Evolutionary conservation across 2,888 invertebrate species (phyloP).

Genomic region (Eilema depressum): DNA sequence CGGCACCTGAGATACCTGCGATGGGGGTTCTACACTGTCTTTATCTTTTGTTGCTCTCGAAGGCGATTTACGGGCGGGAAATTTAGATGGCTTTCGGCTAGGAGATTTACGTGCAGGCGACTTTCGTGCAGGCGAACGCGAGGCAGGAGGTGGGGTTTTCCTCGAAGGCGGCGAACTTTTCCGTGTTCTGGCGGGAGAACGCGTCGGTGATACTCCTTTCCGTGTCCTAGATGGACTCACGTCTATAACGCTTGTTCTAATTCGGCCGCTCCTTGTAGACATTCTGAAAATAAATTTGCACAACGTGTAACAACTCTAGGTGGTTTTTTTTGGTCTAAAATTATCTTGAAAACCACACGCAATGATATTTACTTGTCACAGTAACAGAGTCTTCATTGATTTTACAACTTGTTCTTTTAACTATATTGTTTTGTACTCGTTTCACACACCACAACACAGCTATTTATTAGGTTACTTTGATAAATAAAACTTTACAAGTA

Average conservation of each 20-base stretch:
- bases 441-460: conserved; percentile 35
- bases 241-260: conserved; percentile 69
- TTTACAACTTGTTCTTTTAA: conserved; percentile 40
- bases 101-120: conserved; percentile 86
- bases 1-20: conserved; percentile 40
- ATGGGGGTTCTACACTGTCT: conserved; percentile 53
- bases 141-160: conserved; percentile 68
- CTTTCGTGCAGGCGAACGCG: conserved; percentile 74
- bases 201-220: conserved; percentile 75
- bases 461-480: conserved; percentile 16
- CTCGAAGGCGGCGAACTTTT: conserved; percentile 70
- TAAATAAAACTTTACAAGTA: conserved; percentile 48
- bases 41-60: conserved; percentile 71
- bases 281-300: conserved; percentile 62
- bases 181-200: conserved; percentile 79
- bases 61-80: conserved; percentile 79
- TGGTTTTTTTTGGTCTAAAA: conserved; percentile 63
- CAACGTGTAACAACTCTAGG: conserved; percentile 41
- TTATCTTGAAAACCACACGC: conserved; percentile 76
- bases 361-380: conserved; percentile 64
- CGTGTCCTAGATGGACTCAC: conserved; percentile 74
- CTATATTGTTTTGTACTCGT: conserved; percentile 12
- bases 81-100: conserved; percentile 76
- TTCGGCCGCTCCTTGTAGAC: conserved; percentile 80
- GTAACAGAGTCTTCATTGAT: conserved; percentile 45